phyloP scores from a whole-genome alignment of 2,888 invertebrate species.

The Tenthredo notha region DNA sequence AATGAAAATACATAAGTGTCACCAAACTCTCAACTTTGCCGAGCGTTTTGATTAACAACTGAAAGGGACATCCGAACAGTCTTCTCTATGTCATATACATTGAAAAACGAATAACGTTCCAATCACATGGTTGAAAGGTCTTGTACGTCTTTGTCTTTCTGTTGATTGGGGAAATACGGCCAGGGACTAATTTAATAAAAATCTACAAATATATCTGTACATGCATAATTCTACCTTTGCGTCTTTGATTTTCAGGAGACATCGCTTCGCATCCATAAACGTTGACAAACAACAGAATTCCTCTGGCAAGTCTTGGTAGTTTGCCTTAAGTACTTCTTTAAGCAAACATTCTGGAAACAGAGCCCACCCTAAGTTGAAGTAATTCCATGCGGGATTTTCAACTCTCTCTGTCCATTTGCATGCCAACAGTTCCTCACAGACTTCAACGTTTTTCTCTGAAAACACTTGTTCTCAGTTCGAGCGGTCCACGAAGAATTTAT shows the following conservation, averaged over 20 bases:
- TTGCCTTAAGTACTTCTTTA: not conserved
- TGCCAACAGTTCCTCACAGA: not conserved
- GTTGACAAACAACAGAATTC: not conserved
- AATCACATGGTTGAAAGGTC: too few relatives aligned
- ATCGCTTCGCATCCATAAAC: not conserved
- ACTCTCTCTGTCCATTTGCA: not conserved
- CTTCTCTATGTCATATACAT: too few relatives aligned
- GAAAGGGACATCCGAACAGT: too few relatives aligned
- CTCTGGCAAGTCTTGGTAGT: not conserved
- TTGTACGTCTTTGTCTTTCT: too few relatives aligned
- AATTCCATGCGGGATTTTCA: not conserved
- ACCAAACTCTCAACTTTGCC: too few relatives aligned
- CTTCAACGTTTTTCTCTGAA: not conserved
- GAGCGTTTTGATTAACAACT: too few relatives aligned
- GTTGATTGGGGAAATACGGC: too few relatives aligned
- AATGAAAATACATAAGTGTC: too few relatives aligned
- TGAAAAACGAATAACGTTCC: too few relatives aligned
- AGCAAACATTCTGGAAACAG: not conserved
- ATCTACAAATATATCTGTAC: too few relatives aligned
- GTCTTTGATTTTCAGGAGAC: not conserved
- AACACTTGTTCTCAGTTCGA: not conserved
- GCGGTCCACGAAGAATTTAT: too few relatives aligned
- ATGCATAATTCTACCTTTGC: not conserved
- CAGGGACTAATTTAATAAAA: too few relatives aligned
- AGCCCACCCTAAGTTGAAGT: not conserved